A percentile compares a stretch with the other conserved stretches of the same genome.
Conservation (phyloP, 2,797 vertebrate genomes). For the Brotula barbata region DNA sequence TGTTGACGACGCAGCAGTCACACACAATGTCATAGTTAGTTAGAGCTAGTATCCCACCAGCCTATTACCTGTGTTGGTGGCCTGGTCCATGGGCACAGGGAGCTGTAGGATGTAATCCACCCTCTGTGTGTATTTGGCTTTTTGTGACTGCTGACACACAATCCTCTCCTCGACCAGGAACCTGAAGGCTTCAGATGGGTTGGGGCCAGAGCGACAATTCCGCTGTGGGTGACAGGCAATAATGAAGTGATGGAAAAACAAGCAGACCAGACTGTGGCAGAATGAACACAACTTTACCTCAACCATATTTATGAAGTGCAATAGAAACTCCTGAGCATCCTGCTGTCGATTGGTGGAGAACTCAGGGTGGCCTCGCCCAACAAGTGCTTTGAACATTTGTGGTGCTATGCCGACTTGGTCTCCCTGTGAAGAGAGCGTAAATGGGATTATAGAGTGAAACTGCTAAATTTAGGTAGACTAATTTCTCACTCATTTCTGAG, state of each 20-base stretch:
- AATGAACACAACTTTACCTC: slow-evolving; percentile 83
- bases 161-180: slow-evolving; percentile 98
- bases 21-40: neutral
- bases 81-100: slow-evolving; percentile 96
- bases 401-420: slow-evolving; percentile 94
- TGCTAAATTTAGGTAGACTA: neutral
- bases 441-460: neutral
- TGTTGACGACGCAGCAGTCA: neutral
- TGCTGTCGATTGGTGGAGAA: slow-evolving; percentile 99
- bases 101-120: slow-evolving; percentile 98
- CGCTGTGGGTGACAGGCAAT: slow-evolving; percentile 76
- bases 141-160: slow-evolving; percentile 95
- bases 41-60: neutral
- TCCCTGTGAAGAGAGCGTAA: slow-evolving; percentile 78
- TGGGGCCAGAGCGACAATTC: slow-evolving; percentile 94
- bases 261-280: neutral
- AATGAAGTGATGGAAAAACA: neutral
- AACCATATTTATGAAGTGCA: slow-evolving; percentile 99
- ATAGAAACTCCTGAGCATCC: slow-evolving; percentile 97
- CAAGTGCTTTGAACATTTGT: slow-evolving; percentile 96
- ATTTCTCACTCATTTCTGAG: slow-evolving; percentile 12
- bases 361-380: slow-evolving; percentile 95
- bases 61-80: slow-evolving; percentile 90
- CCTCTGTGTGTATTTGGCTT: slow-evolving; percentile 98
- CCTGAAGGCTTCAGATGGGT: slow-evolving; percentile 96